Evolutionary conservation across 2,797 vertebrate species (phyloP), one percentile per base, ranked within the genome.

Genomic region (Sebastolobus altivelis): DNA sequence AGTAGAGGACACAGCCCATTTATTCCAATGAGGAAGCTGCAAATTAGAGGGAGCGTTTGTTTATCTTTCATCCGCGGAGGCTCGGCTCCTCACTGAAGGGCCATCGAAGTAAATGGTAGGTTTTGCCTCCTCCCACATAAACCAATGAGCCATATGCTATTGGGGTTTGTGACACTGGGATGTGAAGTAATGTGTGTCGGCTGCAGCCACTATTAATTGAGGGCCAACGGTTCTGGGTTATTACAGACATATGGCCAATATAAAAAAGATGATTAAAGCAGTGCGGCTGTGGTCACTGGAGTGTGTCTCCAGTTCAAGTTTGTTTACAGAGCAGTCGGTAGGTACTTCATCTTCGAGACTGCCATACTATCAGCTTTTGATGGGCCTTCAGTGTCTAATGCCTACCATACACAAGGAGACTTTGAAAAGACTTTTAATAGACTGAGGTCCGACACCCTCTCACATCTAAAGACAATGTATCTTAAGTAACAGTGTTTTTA

Each of bases 11-110:
- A 85, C 72, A 72, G 80, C 2, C 68, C 82, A 82, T 86, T 92
- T 84, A 82, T 73, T 77, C 77, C 54, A 60, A 86, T 46, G 43
- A 76, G 54, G 83, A 78, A 82, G 31, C 31, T 61, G 69, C 54
- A 83, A 86, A 91, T 83, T 71, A 40, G 65, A 73, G 72, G 78
- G 12, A 74, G 70, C 65, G 75, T 91, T 75, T 86, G 86, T 91
- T 92, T 70, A 86, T 81, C 84, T 83, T 87, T 76, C 75, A 80
- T 38, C 22, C 58, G 40, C 5, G 18, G 70, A 72, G 74, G 76
- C 56, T 46, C 12, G 35, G 33, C 65, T 87, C 55, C 70, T 72
- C 2, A 16, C 63, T 75, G 6, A 78, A 81, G 63, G 70, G 65
- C 71, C 79, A 59, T 58, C 31, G 40, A 69, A 76, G 75, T 78